Evolutionary conservation across 2,113 vertebrate genomes (phyloP).

Genomic region (Centropus unirufus): DNA sequence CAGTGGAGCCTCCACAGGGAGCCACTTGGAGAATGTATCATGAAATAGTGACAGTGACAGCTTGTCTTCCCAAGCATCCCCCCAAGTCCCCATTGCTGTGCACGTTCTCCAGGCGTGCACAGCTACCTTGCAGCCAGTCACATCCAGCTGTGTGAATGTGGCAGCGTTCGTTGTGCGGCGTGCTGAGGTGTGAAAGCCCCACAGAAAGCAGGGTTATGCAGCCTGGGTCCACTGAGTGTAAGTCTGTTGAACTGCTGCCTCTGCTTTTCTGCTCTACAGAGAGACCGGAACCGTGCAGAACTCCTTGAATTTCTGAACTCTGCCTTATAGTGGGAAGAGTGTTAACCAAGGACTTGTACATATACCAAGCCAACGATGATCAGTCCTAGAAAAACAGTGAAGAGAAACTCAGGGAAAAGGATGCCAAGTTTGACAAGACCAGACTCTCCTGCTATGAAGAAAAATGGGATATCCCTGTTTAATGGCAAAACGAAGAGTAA

Average conservation of each 20-base stretch:
- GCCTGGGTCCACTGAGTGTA: not conserved
- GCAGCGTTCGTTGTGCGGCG: not conserved
- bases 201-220: not conserved
- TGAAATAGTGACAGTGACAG: not conserved
- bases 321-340: constrained; percentile 75
- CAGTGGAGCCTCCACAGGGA: not conserved
- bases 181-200: not conserved
- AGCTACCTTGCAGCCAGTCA: not conserved
- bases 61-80: not conserved
- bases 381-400: constrained; percentile 43
- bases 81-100: not conserved
- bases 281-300: constrained; percentile 87
- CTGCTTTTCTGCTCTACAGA: constrained; percentile 70
- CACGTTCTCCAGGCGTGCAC: not conserved
- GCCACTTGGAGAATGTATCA: not conserved
- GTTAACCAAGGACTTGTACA: not conserved
- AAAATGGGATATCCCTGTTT: not conserved
- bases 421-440: not conserved
- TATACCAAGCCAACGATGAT: not conserved
- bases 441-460: not conserved
- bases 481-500: constrained; percentile 29
- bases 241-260: not conserved
- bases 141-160: not conserved
- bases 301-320: constrained; percentile 90
- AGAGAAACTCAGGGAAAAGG: constrained; percentile 48